Evolutionary conservation across 2,113 vertebrate genomes (phyloP), one percentile per base, ranked within the genome.

Genomic region (Dolichotis patagonum): DNA sequence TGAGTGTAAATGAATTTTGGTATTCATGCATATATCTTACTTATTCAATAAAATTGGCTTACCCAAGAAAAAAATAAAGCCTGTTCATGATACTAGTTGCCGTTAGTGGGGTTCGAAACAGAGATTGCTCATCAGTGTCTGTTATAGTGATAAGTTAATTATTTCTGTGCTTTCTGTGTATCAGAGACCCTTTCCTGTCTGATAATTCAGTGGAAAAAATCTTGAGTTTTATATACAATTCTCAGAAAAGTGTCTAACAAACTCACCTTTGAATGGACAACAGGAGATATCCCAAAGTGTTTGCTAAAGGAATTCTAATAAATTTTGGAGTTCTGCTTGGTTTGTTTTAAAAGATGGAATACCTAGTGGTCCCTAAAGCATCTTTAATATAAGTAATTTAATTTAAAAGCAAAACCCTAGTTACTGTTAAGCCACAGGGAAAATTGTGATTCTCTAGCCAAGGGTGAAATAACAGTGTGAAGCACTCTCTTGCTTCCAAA

Each of bases 301-400:
- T 91, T 88, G 60, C 12, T 58, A 58, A 41, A 85, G 88, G 52
- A 88, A 82, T 82, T 90, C 28, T 65, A 65, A 67, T 88, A 52
- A 41, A 65, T 75, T 95, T 88, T 62, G n/a, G 54, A 65, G 35
- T 89, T 86, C 86, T 88, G 52, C 56, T 93, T 89, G 63, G 38
- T 58, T 93, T 89, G 38, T 19, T 93, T 75, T 49, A 92, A 90
- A 73, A n/a, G 82, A 93, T 75, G 58, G 20, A 65, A 4, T 85
- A 90, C 71, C 69, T 90, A 71, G 24, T 56, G n/a, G 46, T 85
- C 65, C 85, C 77, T 46, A 65, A 82, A 65, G 30, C 43, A 78
- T 63, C 77, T 77, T 96, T 94, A 84, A 81, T 28, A 13, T 84
- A 85, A 91, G 81, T 69, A 91, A 96, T 91, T 93, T 81, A 80